These are phyloP conservation scores for Intellagama lesueurii DNA, from an alignment of 2,797 vertebrate species.

Conservation along the genomic window DNA sequence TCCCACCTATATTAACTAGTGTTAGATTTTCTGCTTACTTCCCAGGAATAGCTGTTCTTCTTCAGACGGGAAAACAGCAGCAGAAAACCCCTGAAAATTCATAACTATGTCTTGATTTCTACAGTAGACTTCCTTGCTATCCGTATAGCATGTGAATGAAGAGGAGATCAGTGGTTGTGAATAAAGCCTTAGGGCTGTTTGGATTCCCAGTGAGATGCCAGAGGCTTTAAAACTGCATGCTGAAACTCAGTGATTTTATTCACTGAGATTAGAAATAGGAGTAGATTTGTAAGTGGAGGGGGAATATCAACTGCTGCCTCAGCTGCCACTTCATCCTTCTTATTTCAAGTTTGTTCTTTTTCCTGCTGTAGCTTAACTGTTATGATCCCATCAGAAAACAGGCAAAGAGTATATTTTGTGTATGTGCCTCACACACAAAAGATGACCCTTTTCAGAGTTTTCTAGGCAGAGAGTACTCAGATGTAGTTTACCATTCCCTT, in stretches of 20 bases:
- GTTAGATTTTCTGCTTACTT: not conserved
- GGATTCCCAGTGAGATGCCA: conserved; percentile 46
- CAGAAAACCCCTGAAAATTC: not conserved
- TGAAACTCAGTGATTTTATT: conserved; percentile 39
- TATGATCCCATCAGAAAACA: not conserved
- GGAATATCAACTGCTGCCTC: conserved; percentile 43
- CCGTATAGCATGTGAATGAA: conserved; percentile 14
- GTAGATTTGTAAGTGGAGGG: conserved; percentile 31
- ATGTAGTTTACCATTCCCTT: too few relatives aligned
- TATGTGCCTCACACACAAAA: too few relatives aligned
- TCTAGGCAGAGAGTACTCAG: too few relatives aligned
- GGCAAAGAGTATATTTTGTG: not conserved
- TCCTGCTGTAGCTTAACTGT: conserved; percentile 13
- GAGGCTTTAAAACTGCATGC: conserved; percentile 20
- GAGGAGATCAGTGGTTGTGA: conserved; percentile 4
- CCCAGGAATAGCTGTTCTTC: rapidly evolving
- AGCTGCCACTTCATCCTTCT: conserved; percentile 2
- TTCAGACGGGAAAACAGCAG: conserved; percentile 4
- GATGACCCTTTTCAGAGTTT: too few relatives aligned
- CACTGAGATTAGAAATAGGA: conserved; percentile 23
- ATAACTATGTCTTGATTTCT: conserved; percentile 12
- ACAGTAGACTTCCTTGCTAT: not conserved
- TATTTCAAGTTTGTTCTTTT: conserved; percentile 18
- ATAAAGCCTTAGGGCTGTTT: conserved; percentile 35
- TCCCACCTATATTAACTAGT: not conserved